phyloP scores from a whole-genome alignment of 2,888 invertebrate species.

The Lobophora halterata region DNA sequence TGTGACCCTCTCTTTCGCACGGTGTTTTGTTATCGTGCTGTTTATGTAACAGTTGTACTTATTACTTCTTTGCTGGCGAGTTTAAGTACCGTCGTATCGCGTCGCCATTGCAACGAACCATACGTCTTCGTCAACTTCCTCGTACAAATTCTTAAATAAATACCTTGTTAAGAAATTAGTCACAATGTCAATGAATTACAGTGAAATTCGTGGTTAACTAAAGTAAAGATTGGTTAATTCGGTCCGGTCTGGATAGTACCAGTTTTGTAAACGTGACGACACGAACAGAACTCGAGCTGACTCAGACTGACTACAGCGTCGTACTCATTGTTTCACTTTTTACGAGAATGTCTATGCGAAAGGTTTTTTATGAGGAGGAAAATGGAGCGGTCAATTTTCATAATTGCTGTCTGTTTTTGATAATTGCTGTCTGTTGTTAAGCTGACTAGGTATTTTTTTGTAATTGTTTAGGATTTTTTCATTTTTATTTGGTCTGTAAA shows the following conservation, averaged over 20 bases:
- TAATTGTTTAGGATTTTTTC: too few relatives aligned
- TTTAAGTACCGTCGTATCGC: constrained; percentile 8
- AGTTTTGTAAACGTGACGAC: constrained; percentile 54
- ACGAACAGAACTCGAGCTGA: constrained; percentile 58
- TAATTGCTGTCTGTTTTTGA: constrained; percentile 1
- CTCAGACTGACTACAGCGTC: constrained; percentile 49
- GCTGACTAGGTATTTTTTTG: background rate
- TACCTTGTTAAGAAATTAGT: constrained; percentile 34
- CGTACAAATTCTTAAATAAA: constrained; percentile 2
- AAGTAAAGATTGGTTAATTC: constrained; percentile 29
- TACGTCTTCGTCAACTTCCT: constrained; percentile 6
- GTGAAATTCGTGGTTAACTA: constrained; percentile 31
- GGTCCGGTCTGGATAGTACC: constrained; percentile 36
- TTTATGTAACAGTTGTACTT: background rate
- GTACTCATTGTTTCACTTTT: constrained; percentile 40
- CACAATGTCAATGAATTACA: constrained; percentile 51
- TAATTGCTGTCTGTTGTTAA: constrained; percentile 6
- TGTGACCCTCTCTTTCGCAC: too few relatives aligned
- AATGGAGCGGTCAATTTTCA: background rate
- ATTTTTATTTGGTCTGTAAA: too few relatives aligned
- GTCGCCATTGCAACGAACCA: background rate
- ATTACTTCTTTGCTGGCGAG: background rate
- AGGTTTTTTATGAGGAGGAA: background rate
- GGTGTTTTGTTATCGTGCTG: too few relatives aligned
- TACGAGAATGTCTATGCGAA: constrained; percentile 26